phyloP scores from a whole-genome alignment of 2,888 invertebrate genomes.

The Muschampia plurimacula region DNA sequence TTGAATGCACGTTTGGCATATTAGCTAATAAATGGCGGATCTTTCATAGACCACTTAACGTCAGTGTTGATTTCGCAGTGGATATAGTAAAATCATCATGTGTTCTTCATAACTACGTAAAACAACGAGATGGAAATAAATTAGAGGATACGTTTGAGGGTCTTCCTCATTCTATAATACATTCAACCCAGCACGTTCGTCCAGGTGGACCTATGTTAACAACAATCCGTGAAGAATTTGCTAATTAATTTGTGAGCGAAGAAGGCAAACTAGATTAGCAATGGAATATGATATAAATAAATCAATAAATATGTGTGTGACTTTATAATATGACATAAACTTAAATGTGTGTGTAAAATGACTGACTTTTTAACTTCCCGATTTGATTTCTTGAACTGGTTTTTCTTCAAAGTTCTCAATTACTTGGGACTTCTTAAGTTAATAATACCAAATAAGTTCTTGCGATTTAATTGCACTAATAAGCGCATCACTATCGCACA shows the following conservation, averaged over 20 bases:
- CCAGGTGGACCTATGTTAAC: conserved; percentile 49
- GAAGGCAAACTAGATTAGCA: conserved; percentile 41
- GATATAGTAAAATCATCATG: conserved; percentile 46
- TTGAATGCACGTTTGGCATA: conserved; percentile 44
- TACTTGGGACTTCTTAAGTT: conserved; percentile 45
- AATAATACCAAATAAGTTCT: conserved; percentile 48
- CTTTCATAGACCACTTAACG: conserved; percentile 45
- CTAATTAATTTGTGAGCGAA: conserved; percentile 50
- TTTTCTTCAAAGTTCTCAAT: conserved; percentile 49
- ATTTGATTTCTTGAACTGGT: conserved; percentile 39
- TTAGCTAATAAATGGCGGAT: conserved; percentile 47
- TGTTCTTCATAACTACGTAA: conserved; percentile 47
- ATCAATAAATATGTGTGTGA: conserved; percentile 28
- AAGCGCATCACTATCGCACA: conserved; percentile 47
- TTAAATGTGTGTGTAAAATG: conserved; percentile 33
- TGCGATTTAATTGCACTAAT: conserved; percentile 48
- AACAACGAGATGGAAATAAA: conserved; percentile 46
- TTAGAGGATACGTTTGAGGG: conserved; percentile 45
- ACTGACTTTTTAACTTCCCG: conserved; percentile 26
- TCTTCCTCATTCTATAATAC: conserved; percentile 46
- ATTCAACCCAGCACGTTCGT: conserved; percentile 46
- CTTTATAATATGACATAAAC: conserved; percentile 23
- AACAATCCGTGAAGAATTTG: conserved; percentile 49
- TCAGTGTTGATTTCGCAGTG: conserved; percentile 43
- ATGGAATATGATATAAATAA: conserved; percentile 39